These are phyloP conservation scores for Semicossyphus pulcher DNA, from an alignment of 2,113 vertebrate species.

Conservation along the genomic window DNA sequence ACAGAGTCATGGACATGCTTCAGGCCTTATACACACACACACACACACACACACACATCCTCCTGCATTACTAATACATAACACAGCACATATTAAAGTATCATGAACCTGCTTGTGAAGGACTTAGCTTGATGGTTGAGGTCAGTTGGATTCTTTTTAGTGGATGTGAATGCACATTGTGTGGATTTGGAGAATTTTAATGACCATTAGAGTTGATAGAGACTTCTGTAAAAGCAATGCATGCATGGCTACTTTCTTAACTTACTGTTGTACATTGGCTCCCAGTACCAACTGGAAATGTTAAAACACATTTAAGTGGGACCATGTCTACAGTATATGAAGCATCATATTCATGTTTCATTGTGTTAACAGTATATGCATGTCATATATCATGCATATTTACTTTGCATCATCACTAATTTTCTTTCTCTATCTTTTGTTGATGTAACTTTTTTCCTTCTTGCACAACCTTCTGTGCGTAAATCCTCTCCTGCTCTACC, in stretches of 20 bases:
- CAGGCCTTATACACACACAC: constrained; percentile 65
- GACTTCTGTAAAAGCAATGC: constrained; percentile 35
- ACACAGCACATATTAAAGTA: constrained; percentile 77
- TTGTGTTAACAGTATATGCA: constrained; percentile 57
- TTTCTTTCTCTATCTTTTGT: constrained; percentile 43
- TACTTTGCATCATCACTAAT: constrained; percentile 33
- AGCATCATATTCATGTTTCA: constrained; percentile 26
- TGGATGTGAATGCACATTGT: constrained; percentile 40
- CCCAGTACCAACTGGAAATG: constrained; percentile 3
- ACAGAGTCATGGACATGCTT: constrained; percentile 79
- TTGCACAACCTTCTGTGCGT: constrained; percentile 6
- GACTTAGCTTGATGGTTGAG: constrained; percentile 39
- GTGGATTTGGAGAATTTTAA: constrained; percentile 35
- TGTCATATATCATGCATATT: constrained; percentile 57
- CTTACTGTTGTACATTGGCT: constrained; percentile 34
- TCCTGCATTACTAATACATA: constrained; percentile 15
- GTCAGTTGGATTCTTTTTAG: constrained; percentile 23
- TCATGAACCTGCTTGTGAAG: constrained; percentile 55
- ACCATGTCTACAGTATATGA: constrained; percentile 12
- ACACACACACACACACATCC: constrained; percentile 16
- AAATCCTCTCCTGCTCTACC: constrained; percentile 11
- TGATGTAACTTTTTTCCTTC: constrained; percentile 23
- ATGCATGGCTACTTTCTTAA: constrained; percentile 45
- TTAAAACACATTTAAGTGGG: constrained; percentile 1
- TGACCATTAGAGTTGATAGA: constrained; percentile 24